phyloP scores from a whole-genome alignment of 2,797 vertebrate species.

The Danio kyathit region DNA sequence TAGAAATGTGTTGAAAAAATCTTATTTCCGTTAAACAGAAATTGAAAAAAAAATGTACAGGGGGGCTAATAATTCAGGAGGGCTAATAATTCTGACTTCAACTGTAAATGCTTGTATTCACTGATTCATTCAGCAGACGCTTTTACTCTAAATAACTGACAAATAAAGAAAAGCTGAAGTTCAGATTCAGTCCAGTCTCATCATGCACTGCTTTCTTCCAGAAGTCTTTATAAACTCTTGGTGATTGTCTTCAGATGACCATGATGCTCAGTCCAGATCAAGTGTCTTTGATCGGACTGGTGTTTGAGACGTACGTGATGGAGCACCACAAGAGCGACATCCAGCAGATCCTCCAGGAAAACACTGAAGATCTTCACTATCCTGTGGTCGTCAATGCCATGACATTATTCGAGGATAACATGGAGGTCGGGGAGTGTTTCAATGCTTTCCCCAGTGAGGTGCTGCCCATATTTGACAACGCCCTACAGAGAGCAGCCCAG shows the following conservation, averaged over 20 bases:
- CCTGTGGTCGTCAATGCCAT: conserved; percentile 89
- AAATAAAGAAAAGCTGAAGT: too few species aligned
- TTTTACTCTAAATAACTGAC: too few species aligned
- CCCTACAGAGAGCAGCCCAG: conserved; percentile 79
- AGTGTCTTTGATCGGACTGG: conserved; percentile 82
- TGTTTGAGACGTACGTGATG: conserved; percentile 87
- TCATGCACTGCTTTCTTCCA: background rate
- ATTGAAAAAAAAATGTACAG: too few species aligned
- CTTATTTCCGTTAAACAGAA: too few species aligned
- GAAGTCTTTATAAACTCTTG: background rate
- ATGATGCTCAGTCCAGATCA: conserved; percentile 83
- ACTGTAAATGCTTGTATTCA: too few species aligned
- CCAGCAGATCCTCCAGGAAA: conserved; percentile 77
- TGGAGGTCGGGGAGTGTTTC: conserved; percentile 96
- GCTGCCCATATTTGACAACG: conserved; percentile 86
- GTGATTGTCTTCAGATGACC: background rate
- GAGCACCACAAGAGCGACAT: conserved; percentile 88
- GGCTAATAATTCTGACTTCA: too few species aligned
- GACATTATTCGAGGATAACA: conserved; percentile 94
- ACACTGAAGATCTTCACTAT: conserved; percentile 81
- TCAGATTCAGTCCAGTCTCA: background rate
- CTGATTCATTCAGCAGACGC: too few species aligned
- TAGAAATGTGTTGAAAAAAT: too few species aligned
- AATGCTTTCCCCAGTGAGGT: conserved; percentile 87
- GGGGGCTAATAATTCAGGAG: too few species aligned